Evolutionary conservation across 2,113 vertebrate species (phyloP), one percentile per base, ranked within the genome.

Genomic region (Sorex fumeus): DNA sequence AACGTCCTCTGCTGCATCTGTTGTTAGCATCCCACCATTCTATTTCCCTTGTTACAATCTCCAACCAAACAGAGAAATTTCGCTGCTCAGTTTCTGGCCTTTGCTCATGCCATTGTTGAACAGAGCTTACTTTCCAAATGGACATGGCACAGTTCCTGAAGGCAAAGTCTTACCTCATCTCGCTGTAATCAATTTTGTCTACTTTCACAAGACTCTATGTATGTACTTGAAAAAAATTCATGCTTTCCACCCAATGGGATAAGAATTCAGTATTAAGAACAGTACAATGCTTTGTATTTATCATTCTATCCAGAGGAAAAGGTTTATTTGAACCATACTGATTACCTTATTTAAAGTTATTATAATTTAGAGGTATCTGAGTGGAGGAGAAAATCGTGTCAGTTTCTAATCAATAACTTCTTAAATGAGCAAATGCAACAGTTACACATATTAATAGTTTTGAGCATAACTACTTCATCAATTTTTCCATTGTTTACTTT

Each of bases 81-180:
- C 23, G 69, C 16, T 28, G 53, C 23, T 87, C 12, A 16, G n/a
- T 27, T 70, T 47, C 40, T 62, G 6, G 79, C 75, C 32, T 95
- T 69, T 71, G 30, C 34, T 71, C 88, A 88, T 11, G 5, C 28
- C 69, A 71, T 21, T 30, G 43, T 27, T 27, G 57, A 67, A 78
- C 0, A 84, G 27, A 91, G 8, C 19, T 77, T 72, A 40, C 36
- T 71, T 91, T 86, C 45, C 53, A 87, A 88, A 36, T 16, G 74
- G 47, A 88, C n/a, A 70, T 25, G 84, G 4, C 32, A 76, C 74
- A 45, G 60, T 82, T 57, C 64, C 64, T 86, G 45, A 91, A 79
- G 75, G 80, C 30, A 50, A 45, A 53, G 36, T 70, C 21, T 85
- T 72, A 16, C 30, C 19, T 64, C 67, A 81, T 67, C 32, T 10